Evolutionary conservation across 2,888 invertebrate species (phyloP).

Genomic region (Drosophila hamatofila): DNA sequence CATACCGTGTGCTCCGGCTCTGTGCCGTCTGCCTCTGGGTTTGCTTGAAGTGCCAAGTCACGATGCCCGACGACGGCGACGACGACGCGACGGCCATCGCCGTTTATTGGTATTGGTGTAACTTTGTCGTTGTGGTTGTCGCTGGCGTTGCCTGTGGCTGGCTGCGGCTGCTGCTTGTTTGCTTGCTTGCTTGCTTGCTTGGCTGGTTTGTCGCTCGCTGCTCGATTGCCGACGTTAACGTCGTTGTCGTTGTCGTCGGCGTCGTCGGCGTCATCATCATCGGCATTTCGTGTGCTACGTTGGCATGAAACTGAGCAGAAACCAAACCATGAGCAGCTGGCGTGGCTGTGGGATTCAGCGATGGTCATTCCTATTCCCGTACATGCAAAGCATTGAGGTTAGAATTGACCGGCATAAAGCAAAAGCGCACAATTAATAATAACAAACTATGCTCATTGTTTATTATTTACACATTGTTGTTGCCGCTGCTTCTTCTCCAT

Average conservation of each 20-base stretch:
- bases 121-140: conserved; percentile 61
- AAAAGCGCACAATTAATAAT: conserved; percentile 29
- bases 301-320: conserved; percentile 46
- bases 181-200: conserved; percentile 50
- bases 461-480: conserved; percentile 53
- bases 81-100: conserved; percentile 45
- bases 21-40: conserved; percentile 38
- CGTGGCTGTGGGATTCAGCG: conserved; percentile 47
- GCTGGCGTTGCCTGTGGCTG: conserved; percentile 50
- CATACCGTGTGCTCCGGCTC: conserved; percentile 47
- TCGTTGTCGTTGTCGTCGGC: conserved; percentile 33
- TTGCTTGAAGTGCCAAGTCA: conserved; percentile 74
- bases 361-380: conserved; percentile 32
- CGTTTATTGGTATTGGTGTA: conserved; percentile 70
- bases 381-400: conserved; percentile 43
- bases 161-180: conserved; percentile 28
- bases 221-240: conserved; percentile 42
- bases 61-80: conserved; percentile 56
- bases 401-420: conserved; percentile 43
- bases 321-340: conserved; percentile 50
- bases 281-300: conserved; percentile 59
- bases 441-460: conserved; percentile 53
- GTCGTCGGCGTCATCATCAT: conserved; percentile 30
- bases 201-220: conserved; percentile 60
- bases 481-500: background rate